Percentiles rank a stretch among this genome's conserved stretches.
Conservation (phyloP, 2,888 invertebrate genomes). For the Drosophila nr. perissopoda region DNA sequence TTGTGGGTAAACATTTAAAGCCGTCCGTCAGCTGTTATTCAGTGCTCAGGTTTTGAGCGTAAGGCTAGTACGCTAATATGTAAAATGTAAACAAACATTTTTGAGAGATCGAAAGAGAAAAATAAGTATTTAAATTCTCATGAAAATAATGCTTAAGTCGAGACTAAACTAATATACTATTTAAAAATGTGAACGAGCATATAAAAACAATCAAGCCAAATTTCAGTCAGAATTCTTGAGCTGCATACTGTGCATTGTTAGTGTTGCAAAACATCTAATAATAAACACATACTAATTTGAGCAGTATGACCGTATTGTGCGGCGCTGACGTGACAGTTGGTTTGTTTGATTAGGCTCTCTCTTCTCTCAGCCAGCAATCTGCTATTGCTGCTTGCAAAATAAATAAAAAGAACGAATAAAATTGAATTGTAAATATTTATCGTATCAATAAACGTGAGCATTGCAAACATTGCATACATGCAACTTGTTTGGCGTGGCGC, state of each 20-base stretch:
- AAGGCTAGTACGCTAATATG: background rate
- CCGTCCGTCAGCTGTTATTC: conserved; percentile 36
- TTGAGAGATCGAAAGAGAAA: background rate
- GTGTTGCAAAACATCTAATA: conserved; percentile 29
- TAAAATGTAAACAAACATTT: background rate
- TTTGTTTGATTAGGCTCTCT: conserved; percentile 80
- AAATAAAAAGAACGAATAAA: conserved; percentile 67
- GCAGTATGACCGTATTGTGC: conserved; percentile 62
- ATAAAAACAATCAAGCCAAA: background rate
- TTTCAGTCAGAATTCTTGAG: background rate
- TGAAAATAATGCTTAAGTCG: background rate
- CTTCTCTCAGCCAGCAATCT: conserved; percentile 48
- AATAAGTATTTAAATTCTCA: background rate
- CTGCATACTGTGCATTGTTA: conserved; percentile 8
- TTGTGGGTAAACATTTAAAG: conserved; percentile 35
- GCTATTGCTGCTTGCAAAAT: conserved; percentile 64
- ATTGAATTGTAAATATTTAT: conserved; percentile 45
- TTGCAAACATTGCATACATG: conserved; percentile 30
- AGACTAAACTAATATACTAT: background rate
- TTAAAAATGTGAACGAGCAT: background rate
- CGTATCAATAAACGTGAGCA: conserved; percentile 38
- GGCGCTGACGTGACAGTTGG: conserved; percentile 83
- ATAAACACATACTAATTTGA: conserved; percentile 16
- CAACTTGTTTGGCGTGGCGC: conserved; percentile 46
- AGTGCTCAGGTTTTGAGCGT: conserved; percentile 12